Evolutionary conservation across 1,140 invertebrate genomes (phyloP).

Genomic region (Nilaparvata lugens): DNA sequence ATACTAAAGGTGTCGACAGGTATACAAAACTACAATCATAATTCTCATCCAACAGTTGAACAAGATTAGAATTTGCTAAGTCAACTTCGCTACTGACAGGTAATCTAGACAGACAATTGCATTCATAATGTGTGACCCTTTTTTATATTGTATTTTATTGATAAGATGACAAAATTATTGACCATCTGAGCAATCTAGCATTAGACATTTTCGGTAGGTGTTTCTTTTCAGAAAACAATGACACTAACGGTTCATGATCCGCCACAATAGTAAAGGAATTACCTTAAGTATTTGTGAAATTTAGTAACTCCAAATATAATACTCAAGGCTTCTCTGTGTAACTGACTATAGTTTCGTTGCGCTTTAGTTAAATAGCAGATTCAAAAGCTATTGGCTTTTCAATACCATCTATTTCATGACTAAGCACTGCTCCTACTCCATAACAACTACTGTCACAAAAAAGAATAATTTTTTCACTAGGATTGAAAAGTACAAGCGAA

Average conservation of each 20-base stretch:
- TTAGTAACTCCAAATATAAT: constrained; percentile 34
- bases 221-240: constrained; percentile 29
- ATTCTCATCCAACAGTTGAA: too few species aligned
- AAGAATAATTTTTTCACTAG: constrained; percentile 19
- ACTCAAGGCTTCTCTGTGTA: constrained; percentile 39
- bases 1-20: too few species aligned
- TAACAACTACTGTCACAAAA: constrained; percentile 25
- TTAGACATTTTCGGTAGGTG: constrained; percentile 30
- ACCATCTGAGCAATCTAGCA: constrained; percentile 16
- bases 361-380: constrained; percentile 32
- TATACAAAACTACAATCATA: too few species aligned
- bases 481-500: constrained; percentile 22
- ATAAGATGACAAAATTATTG: constrained; percentile 18
- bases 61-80: too few species aligned
- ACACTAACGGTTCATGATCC: constrained; percentile 36
- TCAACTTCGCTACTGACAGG: too few species aligned
- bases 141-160: constrained; percentile 19
- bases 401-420: constrained; percentile 28
- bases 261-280: constrained; percentile 26
- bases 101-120: too few species aligned
- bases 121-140: not conserved
- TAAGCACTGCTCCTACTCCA: constrained; percentile 36
- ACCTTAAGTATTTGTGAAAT: constrained; percentile 32
- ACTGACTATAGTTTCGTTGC: constrained; percentile 39
- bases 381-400: constrained; percentile 34